phyloP scores from a whole-genome alignment of 2,888 invertebrate genomes.

The Andrena flavipes region DNA sequence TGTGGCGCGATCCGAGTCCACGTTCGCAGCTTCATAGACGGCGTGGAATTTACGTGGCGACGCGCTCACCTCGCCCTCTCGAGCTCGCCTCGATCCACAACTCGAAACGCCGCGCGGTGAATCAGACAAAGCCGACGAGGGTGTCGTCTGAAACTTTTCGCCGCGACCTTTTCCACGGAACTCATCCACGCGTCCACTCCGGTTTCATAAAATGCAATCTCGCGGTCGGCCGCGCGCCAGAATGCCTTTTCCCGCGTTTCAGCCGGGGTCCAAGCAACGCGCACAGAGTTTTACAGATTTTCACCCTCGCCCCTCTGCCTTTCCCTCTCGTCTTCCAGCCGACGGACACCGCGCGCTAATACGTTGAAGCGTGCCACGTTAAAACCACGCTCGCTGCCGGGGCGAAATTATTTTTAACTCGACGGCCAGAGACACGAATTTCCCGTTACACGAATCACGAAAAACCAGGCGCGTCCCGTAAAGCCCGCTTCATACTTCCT shows the following conservation, averaged over 20 bases:
- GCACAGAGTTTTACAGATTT: constrained; percentile 1
- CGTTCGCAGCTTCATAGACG: constrained; percentile 36
- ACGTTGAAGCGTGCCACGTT: background rate
- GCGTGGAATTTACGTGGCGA: constrained; percentile 28
- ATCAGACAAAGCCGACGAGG: constrained; percentile 33
- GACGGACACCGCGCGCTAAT: background rate
- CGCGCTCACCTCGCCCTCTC: background rate
- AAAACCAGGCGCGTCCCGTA: background rate
- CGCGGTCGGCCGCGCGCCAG: background rate
- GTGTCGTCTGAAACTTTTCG: constrained; percentile 40
- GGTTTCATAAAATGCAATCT: constrained; percentile 46
- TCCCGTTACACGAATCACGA: background rate
- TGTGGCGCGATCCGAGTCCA: constrained; percentile 18
- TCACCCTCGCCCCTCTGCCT: background rate
- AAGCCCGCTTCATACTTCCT: constrained; percentile 9
- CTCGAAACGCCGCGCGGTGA: constrained; percentile 9
- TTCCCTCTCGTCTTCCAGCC: background rate
- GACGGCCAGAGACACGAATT: background rate
- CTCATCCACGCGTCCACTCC: constrained; percentile 10
- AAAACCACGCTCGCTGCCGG: constrained; percentile 7
- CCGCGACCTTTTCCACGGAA: background rate
- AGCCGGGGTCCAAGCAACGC: background rate
- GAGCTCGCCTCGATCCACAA: background rate
- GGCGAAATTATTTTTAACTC: constrained; percentile 30
- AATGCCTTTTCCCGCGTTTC: constrained; percentile 13